Conservation (phyloP, 2,797 vertebrate genomes). For the Rhodeus uyekii region DNA sequence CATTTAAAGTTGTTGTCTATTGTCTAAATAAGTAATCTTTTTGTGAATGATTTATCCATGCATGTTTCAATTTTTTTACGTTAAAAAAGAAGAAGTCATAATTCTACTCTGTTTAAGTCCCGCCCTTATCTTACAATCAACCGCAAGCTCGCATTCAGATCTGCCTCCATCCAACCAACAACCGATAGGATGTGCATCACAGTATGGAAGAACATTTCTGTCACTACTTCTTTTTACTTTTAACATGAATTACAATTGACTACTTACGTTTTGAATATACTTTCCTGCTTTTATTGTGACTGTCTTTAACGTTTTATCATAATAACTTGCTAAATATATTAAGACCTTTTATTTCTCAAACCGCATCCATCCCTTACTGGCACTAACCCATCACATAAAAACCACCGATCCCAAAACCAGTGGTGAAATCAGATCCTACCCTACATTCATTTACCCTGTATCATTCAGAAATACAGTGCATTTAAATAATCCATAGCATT, state of each 20-base stretch:
- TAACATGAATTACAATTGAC: neutral
- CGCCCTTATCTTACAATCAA: neutral
- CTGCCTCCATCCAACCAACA: neutral
- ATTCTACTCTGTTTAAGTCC: neutral
- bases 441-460: neutral
- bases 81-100: no score
- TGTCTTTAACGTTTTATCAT: neutral
- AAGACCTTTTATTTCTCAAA: neutral
- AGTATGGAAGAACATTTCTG: no score
- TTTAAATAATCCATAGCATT: no score
- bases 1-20: neutral
- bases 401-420: neutral
- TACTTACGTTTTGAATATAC: neutral
- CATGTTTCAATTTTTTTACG: neutral
- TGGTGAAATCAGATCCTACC: neutral
- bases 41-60: neutral
- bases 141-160: neutral
- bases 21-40: neutral
- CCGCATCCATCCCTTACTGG: neutral
- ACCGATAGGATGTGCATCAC: neutral
- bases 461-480: neutral
- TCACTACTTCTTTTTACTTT: neutral
- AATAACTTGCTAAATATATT: no score
- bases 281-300: neutral
- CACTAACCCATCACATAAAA: neutral